phyloP scores from a whole-genome alignment of 2,113 vertebrate species.

The Elanus axillaris region DNA sequence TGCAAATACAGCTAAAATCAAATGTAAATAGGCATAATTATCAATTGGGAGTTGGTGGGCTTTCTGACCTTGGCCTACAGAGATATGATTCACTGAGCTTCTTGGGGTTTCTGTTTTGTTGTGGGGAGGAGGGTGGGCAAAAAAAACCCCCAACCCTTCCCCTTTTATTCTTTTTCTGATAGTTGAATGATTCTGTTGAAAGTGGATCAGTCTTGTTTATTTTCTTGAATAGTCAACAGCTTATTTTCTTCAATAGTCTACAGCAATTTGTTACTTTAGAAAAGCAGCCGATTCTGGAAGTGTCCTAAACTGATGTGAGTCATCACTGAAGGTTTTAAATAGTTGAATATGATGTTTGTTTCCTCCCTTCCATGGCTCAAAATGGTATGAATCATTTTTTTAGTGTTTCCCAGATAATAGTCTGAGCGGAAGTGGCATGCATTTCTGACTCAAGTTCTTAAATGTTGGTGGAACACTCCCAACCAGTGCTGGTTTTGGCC shows the following conservation, averaged over 20 bases:
- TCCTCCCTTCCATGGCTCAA: conserved; percentile 62
- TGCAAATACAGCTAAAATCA: neutral
- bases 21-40: neutral
- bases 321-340: conserved; percentile 71
- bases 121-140: neutral
- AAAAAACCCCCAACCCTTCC: neutral
- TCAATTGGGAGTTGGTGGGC: accelerated
- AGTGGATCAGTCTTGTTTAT: accelerated
- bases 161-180: neutral
- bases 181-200: neutral
- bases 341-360: conserved; percentile 63
- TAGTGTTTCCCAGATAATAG: conserved; percentile 62
- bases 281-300: conserved; percentile 60
- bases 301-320: conserved; percentile 61
- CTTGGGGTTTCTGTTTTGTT: neutral
- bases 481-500: conserved; percentile 32
- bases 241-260: neutral
- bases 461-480: conserved; percentile 35
- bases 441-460: conserved; percentile 49
- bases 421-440: conserved; percentile 29
- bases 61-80: neutral
- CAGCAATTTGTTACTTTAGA: conserved; percentile 12
- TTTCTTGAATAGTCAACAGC: conserved; percentile 13
- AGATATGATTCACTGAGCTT: neutral
- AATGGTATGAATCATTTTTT: conserved; percentile 71